Conservation (phyloP, 2,797 vertebrate genomes). For the Neopelma chrysocephalum region DNA sequence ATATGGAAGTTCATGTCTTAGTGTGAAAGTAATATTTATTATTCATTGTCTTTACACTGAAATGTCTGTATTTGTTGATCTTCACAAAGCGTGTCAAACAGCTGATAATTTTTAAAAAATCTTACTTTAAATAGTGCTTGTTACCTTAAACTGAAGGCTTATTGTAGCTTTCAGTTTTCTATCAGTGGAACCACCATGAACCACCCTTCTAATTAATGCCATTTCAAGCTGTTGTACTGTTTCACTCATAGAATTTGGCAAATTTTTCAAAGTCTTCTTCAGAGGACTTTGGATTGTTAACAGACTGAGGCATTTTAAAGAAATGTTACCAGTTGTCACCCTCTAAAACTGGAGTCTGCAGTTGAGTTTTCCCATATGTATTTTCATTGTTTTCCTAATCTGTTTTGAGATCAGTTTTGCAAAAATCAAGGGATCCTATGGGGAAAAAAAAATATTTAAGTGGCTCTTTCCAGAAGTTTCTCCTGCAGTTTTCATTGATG, state of each 20-base stretch:
- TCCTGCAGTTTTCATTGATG: conserved; percentile 35
- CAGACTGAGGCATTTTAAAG: background rate
- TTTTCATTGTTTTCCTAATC: conserved; percentile 53
- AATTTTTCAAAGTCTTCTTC: background rate
- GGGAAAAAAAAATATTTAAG: background rate
- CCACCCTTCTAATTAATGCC: background rate
- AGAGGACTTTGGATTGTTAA: background rate
- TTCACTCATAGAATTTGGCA: background rate
- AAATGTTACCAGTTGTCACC: conserved; percentile 8
- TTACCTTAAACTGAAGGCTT: background rate
- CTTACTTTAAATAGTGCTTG: background rate
- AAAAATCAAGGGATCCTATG: background rate
- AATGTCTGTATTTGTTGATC: conserved; percentile 31
- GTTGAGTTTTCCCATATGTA: conserved; percentile 25
- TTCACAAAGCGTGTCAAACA: background rate
- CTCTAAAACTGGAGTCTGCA: conserved; percentile 11
- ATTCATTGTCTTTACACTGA: background rate
- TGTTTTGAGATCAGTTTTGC: conserved; percentile 30
- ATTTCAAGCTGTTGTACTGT: background rate
- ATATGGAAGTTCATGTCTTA: background rate
- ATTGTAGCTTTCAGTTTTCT: background rate
- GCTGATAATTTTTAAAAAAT: background rate
- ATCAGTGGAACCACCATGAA: background rate
- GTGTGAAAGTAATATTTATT: conserved; percentile 19
- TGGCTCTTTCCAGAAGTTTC: conserved; percentile 28